Percentiles rank a stretch among this genome's conserved stretches.
Conservation (phyloP, 2,797 vertebrate species). For the Antennarius maculatus region DNA sequence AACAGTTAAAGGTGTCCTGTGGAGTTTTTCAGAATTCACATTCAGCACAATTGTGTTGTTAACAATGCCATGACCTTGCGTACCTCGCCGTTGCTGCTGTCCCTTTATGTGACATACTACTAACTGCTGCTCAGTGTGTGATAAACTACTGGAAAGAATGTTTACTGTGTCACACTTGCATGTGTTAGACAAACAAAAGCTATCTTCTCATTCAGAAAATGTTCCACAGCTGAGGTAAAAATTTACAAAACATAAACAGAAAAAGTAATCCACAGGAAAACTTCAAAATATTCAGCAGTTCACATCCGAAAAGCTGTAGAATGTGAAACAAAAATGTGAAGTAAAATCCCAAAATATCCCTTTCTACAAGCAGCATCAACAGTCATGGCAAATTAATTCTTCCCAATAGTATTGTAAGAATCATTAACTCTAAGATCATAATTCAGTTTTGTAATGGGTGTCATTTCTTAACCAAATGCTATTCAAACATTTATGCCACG, state of each 20-base stretch:
- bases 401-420: conserved; percentile 35
- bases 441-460: conserved; percentile 49
- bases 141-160: background rate
- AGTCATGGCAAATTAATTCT: conserved; percentile 21
- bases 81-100: background rate
- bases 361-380: conserved; percentile 51
- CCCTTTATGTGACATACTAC: background rate
- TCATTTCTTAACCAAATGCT: conserved; percentile 36
- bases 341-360: conserved; percentile 28
- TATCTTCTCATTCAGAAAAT: background rate
- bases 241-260: background rate
- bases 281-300: conserved; percentile 24
- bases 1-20: conserved; percentile 20
- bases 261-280: conserved; percentile 12
- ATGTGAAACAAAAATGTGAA: conserved; percentile 22
- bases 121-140: background rate
- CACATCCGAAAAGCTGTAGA: conserved; percentile 11
- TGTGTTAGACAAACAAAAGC: background rate
- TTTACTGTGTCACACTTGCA: background rate
- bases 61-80: background rate
- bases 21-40: conserved; percentile 17
- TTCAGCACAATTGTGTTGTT: conserved; percentile 6
- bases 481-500: conserved; percentile 17
- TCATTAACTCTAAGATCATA: conserved; percentile 68
- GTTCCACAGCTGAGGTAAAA: background rate